Evolutionary conservation across 1,140 invertebrate genomes (phyloP), one percentile per base, ranked within the genome.

Genomic region (Nasonia vitripennis): DNA sequence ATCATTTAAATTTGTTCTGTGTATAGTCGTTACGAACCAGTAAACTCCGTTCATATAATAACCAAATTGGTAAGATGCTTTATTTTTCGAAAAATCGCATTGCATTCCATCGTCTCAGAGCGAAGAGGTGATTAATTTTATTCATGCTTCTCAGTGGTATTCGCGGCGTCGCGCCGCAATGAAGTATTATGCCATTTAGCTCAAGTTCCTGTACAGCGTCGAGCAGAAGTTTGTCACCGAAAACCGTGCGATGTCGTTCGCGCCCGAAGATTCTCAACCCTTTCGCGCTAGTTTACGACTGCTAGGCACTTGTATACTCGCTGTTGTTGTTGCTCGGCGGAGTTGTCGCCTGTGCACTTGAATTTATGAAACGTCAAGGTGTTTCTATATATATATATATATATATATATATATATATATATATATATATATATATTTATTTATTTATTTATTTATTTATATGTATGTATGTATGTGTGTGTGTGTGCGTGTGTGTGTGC

Each of bases 281-380:
- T 84, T 78, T 34, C 11, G 17, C 34, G n/a, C 68, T 31, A 51
- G 51, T 78, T 84, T 83, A 83, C 74, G 81, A 67, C 45, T 74
- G 34, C 9, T 20, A 51, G 81, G 27, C 34, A 51, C 45, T 82
- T n/a, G 81, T 62, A 23, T 62, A 14, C 71, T 20, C 12, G 48
- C 48, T 51, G 14, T 12, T 51, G 48, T 51, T 17, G 48, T 0
- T 51, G 45, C 23, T 45, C 17, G 14, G 10, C 27, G 23, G 17
- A 2, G 1, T 3, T 20, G 3, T 75, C 37, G 51, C 3, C 7
- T 20, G 17, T 2, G 55, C 37, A 41, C 55, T 70, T 83, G n/a
- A 67, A 48, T 78, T 83, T 78, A 31, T 75, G 51, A 70, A 77
- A 78, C 62, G n/a, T 5, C 74, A 14, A n/a, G 11, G 71, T 73